phyloP scores from a whole-genome alignment of 2,797 vertebrate genomes.

The Macropodus opercularis region DNA sequence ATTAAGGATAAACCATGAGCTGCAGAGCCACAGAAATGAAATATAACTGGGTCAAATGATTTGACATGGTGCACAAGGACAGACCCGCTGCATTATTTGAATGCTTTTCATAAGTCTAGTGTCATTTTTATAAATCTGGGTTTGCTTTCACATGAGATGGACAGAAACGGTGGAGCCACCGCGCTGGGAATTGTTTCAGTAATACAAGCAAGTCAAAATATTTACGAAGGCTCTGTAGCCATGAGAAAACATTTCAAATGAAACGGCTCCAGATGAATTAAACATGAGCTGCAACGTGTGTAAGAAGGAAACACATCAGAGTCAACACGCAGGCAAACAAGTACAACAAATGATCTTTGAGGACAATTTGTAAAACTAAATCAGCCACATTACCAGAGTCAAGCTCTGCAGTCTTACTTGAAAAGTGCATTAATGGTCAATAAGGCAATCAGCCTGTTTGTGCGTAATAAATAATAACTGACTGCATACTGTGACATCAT shows the following conservation, averaged over 20 bases:
- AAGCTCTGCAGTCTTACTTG: neutral
- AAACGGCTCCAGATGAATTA: neutral
- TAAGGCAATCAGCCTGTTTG: neutral
- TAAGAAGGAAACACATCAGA: neutral
- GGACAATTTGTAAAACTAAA: neutral
- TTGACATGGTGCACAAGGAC: neutral
- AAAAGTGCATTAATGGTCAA: neutral
- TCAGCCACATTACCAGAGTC: neutral
- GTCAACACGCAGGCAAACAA: neutral
- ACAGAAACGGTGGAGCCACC: neutral
- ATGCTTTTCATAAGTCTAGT: neutral
- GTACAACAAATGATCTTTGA: neutral
- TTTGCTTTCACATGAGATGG: neutral
- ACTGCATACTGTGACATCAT: too few species aligned
- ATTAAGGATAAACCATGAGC: neutral
- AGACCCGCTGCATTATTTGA: conserved; percentile 8
- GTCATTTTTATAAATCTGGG: neutral
- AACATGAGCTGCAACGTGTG: neutral
- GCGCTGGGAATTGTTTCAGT: neutral
- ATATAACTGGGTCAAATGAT: conserved; percentile 22
- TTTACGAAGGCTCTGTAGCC: neutral
- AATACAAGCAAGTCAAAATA: neutral
- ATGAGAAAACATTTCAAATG: neutral
- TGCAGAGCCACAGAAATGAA: conserved; percentile 6
- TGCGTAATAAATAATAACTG: neutral